Evolutionary conservation across 1,140 invertebrate species (phyloP), one percentile per base, ranked within the genome.

Genomic region (Oncopeltus fasciatus): DNA sequence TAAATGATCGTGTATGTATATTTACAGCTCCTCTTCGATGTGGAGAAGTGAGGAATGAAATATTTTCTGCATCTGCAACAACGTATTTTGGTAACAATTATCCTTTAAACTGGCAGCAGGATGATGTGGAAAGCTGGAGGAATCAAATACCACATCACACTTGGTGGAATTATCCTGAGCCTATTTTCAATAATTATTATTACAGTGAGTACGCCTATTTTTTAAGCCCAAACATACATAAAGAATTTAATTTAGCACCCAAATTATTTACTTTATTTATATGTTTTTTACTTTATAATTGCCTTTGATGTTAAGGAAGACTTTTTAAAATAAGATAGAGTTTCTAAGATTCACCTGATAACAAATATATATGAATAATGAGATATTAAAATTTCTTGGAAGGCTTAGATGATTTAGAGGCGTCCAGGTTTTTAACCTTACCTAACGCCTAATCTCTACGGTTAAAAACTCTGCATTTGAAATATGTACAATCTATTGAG

Each of bases 111-210:
- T 24, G 47, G 27, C 47, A 21, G 38, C 29, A 59, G 57, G 21
- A 63, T 12, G 59, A 60, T 28, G 18, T 57, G 14, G 47, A 27
- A n/a, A 44, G 27, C n/a, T 26, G 28, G 20, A 31, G 33, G 11
- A 53, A 43, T 49, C 60, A 59, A 28, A 59, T 53, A 24, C 49
- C 49, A 57, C 43, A 63, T 4, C 61, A 66, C n/a, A 59, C 65
- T 33, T 71, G 70, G 70, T 71, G 70, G 70, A 68, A 47, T 44
- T 68, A 69, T 59, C 69, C 70, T 21, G 70, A 71, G 60, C 70
- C 70, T 8, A 66, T 70, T 51, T 68, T 70, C 51, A 71, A 71
- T 60, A 69, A 68, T 16, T 71, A 67, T 47, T 70, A 71, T 59
- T 71, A 69, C 44, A 64, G 69, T 69, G 64, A 59, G 28, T 33